Percentiles rank a stretch among this genome's conserved stretches.
Conservation (phyloP, 2,888 invertebrate genomes). For the Ormia ochracea region DNA sequence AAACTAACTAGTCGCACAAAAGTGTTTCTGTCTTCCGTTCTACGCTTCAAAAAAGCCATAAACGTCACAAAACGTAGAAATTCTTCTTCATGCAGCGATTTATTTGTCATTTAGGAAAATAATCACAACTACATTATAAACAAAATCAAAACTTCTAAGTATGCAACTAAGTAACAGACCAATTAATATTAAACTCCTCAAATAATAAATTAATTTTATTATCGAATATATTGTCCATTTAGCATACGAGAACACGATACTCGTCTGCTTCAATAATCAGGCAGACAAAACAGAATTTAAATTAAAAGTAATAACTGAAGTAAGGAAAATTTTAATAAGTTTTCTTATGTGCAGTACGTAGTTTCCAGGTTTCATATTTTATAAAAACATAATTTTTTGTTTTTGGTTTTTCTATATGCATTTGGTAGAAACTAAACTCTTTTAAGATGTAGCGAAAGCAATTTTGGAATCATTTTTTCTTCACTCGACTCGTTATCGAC, state of each 20-base stretch:
- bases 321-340: not conserved
- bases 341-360: too few species aligned
- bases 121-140: not conserved
- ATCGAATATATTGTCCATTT: not conserved
- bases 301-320: not conserved
- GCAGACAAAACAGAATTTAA: slow-evolving; percentile 47
- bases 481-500: too few species aligned
- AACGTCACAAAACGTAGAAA: slow-evolving; percentile 73
- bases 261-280: slow-evolving; percentile 6
- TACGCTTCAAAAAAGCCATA: slow-evolving; percentile 74
- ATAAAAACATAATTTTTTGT: too few species aligned
- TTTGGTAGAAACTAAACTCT: too few species aligned
- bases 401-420: too few species aligned
- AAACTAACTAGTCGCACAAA: slow-evolving; percentile 75
- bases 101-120: slow-evolving; percentile 74
- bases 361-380: too few species aligned
- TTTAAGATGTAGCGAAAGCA: too few species aligned
- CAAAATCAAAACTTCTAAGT: slow-evolving; percentile 44
- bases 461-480: too few species aligned
- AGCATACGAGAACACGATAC: not conserved
- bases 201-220: not conserved
- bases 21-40: slow-evolving; percentile 73
- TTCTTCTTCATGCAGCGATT: slow-evolving; percentile 75
- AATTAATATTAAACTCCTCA: not conserved
- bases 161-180: slow-evolving; percentile 36